phyloP scores from a whole-genome alignment of 2,888 invertebrate species.

The Protonemura montana region DNA sequence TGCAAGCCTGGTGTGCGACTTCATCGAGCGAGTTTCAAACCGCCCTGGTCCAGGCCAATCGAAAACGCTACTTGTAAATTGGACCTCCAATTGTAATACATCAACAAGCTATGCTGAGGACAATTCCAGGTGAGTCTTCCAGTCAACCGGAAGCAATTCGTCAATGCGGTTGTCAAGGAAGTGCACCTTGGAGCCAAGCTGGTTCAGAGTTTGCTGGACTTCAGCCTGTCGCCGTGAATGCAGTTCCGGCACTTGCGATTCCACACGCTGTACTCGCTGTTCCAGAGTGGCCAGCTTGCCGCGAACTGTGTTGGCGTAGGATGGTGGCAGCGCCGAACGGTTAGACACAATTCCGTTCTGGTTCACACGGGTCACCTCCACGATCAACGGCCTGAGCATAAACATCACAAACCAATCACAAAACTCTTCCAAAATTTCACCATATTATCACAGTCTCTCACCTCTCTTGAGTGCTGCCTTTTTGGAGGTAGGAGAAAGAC shows the following conservation, averaged over 20 bases:
- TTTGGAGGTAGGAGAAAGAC: constrained; percentile 22
- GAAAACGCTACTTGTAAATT: no score
- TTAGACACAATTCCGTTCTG: constrained; percentile 17
- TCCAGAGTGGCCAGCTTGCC: constrained; percentile 35
- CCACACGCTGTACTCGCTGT: constrained; percentile 45
- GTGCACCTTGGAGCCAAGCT: constrained; percentile 46
- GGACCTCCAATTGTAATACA: no score
- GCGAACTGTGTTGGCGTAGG: constrained; percentile 34
- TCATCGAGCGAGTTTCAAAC: no score
- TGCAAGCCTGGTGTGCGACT: no score
- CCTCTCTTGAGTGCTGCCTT: constrained; percentile 18
- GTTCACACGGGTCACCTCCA: constrained; percentile 37
- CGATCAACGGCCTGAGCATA: constrained; percentile 15
- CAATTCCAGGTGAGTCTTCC: constrained; percentile 46
- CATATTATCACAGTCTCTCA: neutral
- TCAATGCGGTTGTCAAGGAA: constrained; percentile 48
- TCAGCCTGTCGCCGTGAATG: constrained; percentile 42
- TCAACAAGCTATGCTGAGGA: neutral
- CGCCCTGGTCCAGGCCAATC: no score
- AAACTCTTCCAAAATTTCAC: no score
- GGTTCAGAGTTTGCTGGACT: constrained; percentile 41
- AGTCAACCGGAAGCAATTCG: constrained; percentile 47
- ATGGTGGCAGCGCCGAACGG: constrained; percentile 32
- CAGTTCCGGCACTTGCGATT: constrained; percentile 46
- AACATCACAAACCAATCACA: no score